These are phyloP conservation scores for Platorchestia sp. DNA, from an alignment of 1,140 invertebrate genomes.

Conservation along the genomic window DNA sequence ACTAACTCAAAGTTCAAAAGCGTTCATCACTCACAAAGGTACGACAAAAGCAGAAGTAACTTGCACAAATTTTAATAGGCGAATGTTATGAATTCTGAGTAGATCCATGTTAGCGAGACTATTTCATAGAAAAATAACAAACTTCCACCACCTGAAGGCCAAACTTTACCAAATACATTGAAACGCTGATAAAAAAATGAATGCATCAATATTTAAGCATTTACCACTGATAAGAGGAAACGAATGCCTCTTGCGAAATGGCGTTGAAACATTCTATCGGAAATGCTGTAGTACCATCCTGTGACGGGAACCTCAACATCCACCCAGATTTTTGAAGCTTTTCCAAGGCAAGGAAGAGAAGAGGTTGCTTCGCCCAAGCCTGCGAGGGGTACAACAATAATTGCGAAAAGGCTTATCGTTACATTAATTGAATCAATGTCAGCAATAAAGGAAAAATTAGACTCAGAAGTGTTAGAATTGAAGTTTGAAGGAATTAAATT, in stretches of 20 bases:
- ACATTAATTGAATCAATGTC: background rate
- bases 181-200: background rate
- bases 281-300: background rate
- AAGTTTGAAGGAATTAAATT: background rate
- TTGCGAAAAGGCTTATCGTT: background rate
- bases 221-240: background rate
- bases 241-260: background rate
- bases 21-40: no score
- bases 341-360: background rate
- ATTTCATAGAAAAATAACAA: background rate
- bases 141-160: background rate
- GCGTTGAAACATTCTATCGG: background rate
- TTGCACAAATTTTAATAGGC: no score
- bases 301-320: background rate
- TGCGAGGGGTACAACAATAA: background rate
- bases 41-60: no score
- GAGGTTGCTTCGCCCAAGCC: background rate
- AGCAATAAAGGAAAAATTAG: background rate
- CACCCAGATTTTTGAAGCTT: background rate
- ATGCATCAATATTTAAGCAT: background rate
- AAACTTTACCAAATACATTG: background rate
- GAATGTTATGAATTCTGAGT: no score
- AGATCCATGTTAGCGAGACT: no score
- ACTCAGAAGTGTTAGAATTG: background rate
- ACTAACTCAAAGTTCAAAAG: no score